Base-by-base conservation (phyloP, 2,113 vertebrate genomes). In the Nothocercus julius region DNA sequence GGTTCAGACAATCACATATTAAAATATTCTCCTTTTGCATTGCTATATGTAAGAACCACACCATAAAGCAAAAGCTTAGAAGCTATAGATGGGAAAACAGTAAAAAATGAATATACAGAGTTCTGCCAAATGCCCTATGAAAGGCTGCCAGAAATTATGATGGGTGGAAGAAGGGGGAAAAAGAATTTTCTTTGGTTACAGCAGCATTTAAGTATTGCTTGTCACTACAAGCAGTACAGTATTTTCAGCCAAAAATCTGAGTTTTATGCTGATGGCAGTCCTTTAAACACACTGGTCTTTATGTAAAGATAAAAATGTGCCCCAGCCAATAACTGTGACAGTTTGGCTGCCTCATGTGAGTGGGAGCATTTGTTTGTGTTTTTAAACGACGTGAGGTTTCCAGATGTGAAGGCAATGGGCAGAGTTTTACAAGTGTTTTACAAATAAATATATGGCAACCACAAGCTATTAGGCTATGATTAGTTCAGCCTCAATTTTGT, bases 391-490 rank as follows among this genome's bases (percentile, higher is more conserved):
- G 53, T 76, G 58, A 92, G 85, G 36, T 49, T 82, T 92, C 83
- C 81, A 93, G 85, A 93, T 87, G 40, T 56, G 53, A 94, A 92
- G 22, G 36, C 53, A 87, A 80, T 14, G n/a, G 40, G 51, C 40
- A 89, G 14, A 69, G 61, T 54, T 91, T 91, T 75, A 82, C 20
- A 87, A 90, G 61, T 40, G 18, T 54, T 82, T 93, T 68, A 85
- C n/a, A 92, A 91, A 89, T 67, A 93, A 93, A 94, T 76, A 86
- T 13, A 89, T 34, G 27, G 42, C 53, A 92, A 77, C 17, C 66
- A 34, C 79, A 93, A 92, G 49, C 42, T 92, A 89, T 90, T 89
- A 91, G 63, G 42, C 47, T 62, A 80, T 40, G 30, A 91, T 82
- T 49, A 93, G 53, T 77, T 92, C 64, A 92, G 80, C 19, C 68